Evolutionary conservation across 1,140 invertebrate genomes (phyloP), one percentile per base, ranked within the genome.

Genomic region (Drosophila truncata): DNA sequence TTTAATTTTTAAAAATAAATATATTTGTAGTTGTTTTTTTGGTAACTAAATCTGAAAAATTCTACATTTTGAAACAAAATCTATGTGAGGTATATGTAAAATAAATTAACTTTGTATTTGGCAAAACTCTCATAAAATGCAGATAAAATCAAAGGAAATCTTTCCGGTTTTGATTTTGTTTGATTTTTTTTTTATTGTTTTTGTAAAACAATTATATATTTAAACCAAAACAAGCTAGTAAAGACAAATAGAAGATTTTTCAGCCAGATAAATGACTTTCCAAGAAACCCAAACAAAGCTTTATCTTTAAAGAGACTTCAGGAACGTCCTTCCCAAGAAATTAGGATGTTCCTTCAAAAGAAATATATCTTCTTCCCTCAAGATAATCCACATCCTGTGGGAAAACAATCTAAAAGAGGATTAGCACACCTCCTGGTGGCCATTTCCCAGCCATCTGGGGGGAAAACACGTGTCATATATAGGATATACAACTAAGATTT

Each of bases 401-500:
- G 14, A 25, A 23, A 4, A 47, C 8, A 0, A 16, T 9, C 7
- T n/a, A n/a, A n/a, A n/a, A n/a, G n/a, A 8, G 11, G n/a, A 33
- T 4, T 23, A 54, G 50, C 46, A 54, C 16, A 16, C 18, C 13
- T 27, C 11, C 8, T 13, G 6, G 13, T 11, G 14, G 8, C 8
- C 0, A 55, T 27, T 18, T 4, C 59, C n/a, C 59, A 18, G 33
- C 23, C 55, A n/a, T 13, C 2, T n/a, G n/a, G 64, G 69, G 44
- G 41, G 42, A 65, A 70, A 81, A 78, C 62, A 23, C 39, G 54
- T 46, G 35, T 37, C 27, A 66, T 46, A 10, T 41, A n/a, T 54
- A 9, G 20, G 25, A 66, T 76, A 49, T 76, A 49, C 46, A 70
- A 54, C 60, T 82, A 71, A 85, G 57, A 49, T 87, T 87, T 90